Evolutionary conservation across 2,888 invertebrate species (phyloP), one percentile per base, ranked within the genome.

Genomic region (Caenorhabditis sp.): DNA sequence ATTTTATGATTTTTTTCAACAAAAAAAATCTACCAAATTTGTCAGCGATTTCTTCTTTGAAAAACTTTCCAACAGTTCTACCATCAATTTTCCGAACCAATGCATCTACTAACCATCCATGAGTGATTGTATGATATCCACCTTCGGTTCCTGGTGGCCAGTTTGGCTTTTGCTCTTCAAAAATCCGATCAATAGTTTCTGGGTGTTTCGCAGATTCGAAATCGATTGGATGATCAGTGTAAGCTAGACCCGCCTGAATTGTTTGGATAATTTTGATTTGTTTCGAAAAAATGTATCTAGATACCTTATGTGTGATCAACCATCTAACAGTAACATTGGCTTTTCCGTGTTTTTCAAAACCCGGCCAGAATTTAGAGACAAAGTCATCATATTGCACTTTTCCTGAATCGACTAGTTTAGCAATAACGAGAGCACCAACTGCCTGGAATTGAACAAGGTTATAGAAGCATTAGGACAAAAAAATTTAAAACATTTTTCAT

Each of bases 41-140:
- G 7, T 66, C 70, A 7, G 78, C 77, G 59, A 83, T 78, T 50
- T 83, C 83, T 50, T 84, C 88, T 20, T 71, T 63, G 67, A 89
- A 87, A 64, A 88, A 87, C 67, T 82, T 83, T 38, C 83, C 84
- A 7, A 88, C 67, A 21, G 83, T 83, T 62, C 89, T 79, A 12
- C 20, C 52, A 62, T 80, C 80, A 5, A 68, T 66, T 17, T 72
- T 70, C 25, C 80, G 54, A 8, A 80, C 71, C 14, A 80, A 66
- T n/a, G 74, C 79, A 66, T 81, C 81, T 0, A 76, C 85, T 53
- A 88, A 88, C 82, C 89, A 85, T n/a, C 89, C 90, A 69, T 85
- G 87, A 20, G 89, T 89, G 10, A 89, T 70, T 3, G 86, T 88
- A 80, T 90, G 90, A 79, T 90, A 89, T 21, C 89, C 89, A 63